Evolutionary conservation across 2,113 vertebrate genomes (phyloP), one percentile per base, ranked within the genome.

Genomic region (Phrynosoma blainvillii): DNA sequence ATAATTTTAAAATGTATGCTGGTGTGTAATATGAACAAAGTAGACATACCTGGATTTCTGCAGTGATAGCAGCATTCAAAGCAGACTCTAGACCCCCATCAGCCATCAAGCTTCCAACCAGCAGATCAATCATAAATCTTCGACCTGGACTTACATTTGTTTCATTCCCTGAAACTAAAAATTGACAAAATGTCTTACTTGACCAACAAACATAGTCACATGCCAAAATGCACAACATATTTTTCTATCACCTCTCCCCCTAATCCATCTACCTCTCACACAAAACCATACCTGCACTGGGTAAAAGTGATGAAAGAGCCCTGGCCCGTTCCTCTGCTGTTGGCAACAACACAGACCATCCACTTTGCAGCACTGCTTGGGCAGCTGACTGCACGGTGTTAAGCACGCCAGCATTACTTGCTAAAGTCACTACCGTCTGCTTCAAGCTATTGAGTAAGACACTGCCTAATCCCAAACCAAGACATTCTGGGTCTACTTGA

Each of bases 41-140:
- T 52, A 81, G 93, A 90, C 9, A 5, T 94, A 99, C 99, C 99
- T 99, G 98, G 84, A 99, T 99, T 96, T 99, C 99, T 42, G 99
- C 98, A 78, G 98, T 98, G 88, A 99, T 99, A 89, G 99, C 99
- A 82, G 99, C 98, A 5, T 98, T 98, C 62, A 99, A 94, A 0
- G 99, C 99, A 21, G 98, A 99, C 88, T 99, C 99, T 74, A 99
- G 93, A 9, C 99, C 99, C 81, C 99, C 99, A 52, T 99, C 99
- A 21, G 99, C 98, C 99, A 99, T 99, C 91, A 99, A 93, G 94
- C 99, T 99, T 97, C 99, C 98, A 93, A 99, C 99, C 94, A 99
- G 93, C 25, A 99, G 96, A 93, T 99, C 99, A 76, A 99, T 99
- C 99, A 99, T 99, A 94, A 99, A 99, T 25, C 98, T 97, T 21